Conservation (phyloP, 2,888 invertebrate species). For the Sinhomidia bicolor region DNA sequence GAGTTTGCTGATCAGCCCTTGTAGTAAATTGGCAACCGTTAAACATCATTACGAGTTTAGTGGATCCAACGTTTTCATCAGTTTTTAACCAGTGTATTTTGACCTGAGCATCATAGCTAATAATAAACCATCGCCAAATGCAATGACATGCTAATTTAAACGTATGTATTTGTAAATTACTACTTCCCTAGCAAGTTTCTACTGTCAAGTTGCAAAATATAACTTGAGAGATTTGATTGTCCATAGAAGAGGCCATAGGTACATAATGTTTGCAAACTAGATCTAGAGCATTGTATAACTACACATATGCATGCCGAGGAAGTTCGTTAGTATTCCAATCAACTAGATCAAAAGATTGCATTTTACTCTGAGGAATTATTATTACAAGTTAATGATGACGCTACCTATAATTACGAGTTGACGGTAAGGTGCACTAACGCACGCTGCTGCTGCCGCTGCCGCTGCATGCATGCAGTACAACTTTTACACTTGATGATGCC, state of each 20-base stretch:
- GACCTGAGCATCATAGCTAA: too few species aligned
- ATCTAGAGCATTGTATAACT: too few species aligned
- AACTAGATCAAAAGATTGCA: constrained; percentile 11
- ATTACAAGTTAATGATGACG: constrained; percentile 27
- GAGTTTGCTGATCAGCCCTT: too few species aligned
- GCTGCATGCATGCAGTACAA: neutral
- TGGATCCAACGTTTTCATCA: too few species aligned
- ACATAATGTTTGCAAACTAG: neutral
- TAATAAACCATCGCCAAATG: too few species aligned
- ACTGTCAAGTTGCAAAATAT: constrained; percentile 8
- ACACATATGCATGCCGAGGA: neutral
- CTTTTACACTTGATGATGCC: neutral
- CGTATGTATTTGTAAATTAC: too few species aligned
- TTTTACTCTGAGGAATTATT: neutral
- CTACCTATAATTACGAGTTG: constrained; percentile 21
- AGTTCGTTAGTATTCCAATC: constrained; percentile 38
- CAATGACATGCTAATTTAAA: too few species aligned
- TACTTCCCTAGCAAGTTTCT: neutral
- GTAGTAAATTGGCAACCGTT: too few species aligned
- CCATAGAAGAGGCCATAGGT: neutral
- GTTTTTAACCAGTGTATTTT: too few species aligned
- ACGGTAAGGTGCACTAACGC: neutral
- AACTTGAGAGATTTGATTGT: constrained; percentile 63
- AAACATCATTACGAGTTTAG: too few species aligned
- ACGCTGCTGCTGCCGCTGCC: too few species aligned